Evolutionary conservation across 2,113 vertebrate genomes (phyloP).

Genomic region (Nyctereutes procyonoides): DNA sequence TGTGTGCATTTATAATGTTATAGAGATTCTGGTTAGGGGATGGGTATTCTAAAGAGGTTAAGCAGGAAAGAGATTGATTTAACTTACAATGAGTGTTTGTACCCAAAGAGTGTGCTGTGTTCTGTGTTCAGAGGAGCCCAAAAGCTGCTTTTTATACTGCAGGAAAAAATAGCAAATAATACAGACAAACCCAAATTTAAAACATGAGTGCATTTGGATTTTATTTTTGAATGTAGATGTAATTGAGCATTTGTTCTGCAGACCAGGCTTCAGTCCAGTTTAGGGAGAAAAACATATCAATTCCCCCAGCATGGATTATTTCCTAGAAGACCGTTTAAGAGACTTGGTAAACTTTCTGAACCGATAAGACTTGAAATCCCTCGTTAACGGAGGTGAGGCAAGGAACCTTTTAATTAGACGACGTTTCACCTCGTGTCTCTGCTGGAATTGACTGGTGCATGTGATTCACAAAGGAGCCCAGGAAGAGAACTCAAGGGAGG

Average conservation of each 20-base stretch:
- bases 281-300: too few relatives aligned
- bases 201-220: background rate
- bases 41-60: background rate
- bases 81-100: background rate
- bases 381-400: background rate
- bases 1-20: background rate
- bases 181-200: slow-evolving; percentile 16
- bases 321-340: slow-evolving; percentile 26
- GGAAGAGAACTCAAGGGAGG: slow-evolving; percentile 64
- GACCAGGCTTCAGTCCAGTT: background rate
- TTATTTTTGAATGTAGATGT: slow-evolving; percentile 26
- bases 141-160: background rate
- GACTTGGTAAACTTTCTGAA: slow-evolving; percentile 29
- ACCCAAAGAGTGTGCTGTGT: background rate
- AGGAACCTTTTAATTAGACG: slow-evolving; percentile 35
- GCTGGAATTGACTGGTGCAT: background rate
- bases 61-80: slow-evolving; percentile 5
- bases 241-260: slow-evolving; percentile 5
- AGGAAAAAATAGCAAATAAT: background rate
- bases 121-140: slow-evolving; percentile 40
- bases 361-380: background rate
- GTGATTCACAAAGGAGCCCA: slow-evolving; percentile 27
- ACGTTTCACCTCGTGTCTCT: background rate
- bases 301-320: background rate
- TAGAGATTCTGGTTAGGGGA: background rate